These are phyloP conservation scores for Frieseomelitta varia DNA, from an alignment of 1,140 invertebrate species.

Conservation along the genomic window DNA sequence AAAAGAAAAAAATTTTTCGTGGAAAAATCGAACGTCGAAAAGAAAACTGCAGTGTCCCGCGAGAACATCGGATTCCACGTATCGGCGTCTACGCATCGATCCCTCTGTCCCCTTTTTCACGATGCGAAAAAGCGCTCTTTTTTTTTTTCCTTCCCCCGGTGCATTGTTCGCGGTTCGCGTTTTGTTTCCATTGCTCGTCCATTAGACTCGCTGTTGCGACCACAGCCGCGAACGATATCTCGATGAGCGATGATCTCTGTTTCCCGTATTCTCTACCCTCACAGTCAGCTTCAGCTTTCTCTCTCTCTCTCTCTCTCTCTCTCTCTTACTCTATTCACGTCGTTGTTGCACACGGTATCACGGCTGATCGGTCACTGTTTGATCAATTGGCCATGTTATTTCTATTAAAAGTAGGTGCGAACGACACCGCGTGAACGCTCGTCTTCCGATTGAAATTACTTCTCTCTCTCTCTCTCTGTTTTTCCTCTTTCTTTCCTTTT, in stretches of 20 bases:
- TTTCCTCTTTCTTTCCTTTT: neutral
- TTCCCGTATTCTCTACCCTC: slow-evolving; percentile 10
- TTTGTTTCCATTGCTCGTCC: slow-evolving; percentile 45
- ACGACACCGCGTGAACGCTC: slow-evolving; percentile 15
- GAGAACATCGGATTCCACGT: neutral
- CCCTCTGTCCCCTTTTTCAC: neutral
- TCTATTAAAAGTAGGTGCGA: slow-evolving; percentile 60
- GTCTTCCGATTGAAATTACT: slow-evolving; percentile 41
- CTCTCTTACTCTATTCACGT: too few relatives aligned
- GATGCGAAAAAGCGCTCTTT: slow-evolving; percentile 25
- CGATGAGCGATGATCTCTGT: slow-evolving; percentile 44
- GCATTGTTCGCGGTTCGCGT: slow-evolving; percentile 41
- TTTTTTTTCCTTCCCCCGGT: neutral
- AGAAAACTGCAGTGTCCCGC: neutral
- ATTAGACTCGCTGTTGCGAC: slow-evolving; percentile 34
- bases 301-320: neutral
- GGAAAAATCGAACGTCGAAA: neutral
- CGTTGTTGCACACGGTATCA: slow-evolving; percentile 14
- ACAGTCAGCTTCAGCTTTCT: neutral
- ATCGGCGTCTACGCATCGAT: slow-evolving; percentile 49
- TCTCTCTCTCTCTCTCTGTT: neutral
- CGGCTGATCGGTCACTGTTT: slow-evolving; percentile 43
- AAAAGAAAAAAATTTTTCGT: neutral
- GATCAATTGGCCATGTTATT: slow-evolving; percentile 64
- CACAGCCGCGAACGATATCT: slow-evolving; percentile 41